Conservation (phyloP, 2,113 vertebrate genomes). For the Malurus cyaneus region DNA sequence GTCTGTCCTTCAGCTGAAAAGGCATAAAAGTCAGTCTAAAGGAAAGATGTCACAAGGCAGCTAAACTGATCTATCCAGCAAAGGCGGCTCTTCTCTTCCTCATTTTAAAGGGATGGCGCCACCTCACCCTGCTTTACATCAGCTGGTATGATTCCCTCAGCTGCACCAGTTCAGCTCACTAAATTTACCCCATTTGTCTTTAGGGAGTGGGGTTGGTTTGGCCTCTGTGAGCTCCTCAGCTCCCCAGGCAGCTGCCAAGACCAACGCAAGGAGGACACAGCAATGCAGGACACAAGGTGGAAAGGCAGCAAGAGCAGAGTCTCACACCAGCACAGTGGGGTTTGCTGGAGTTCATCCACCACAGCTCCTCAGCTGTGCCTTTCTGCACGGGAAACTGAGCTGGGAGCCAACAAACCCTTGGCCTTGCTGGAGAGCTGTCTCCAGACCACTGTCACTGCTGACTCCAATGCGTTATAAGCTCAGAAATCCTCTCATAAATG, state of each 20-base stretch:
- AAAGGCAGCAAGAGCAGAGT: neutral
- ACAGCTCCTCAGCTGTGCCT: neutral
- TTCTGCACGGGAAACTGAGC: neutral
- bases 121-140: neutral
- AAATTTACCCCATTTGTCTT: neutral
- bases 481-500: neutral
- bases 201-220: neutral
- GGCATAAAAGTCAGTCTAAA: neutral
- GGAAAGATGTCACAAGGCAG: neutral
- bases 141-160: neutral
- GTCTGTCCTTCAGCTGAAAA: neutral
- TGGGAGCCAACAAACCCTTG: neutral
- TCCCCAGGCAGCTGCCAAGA: neutral
- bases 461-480: accelerated
- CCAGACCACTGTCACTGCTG: neutral
- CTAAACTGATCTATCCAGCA: neutral
- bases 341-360: neutral
- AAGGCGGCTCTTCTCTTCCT: neutral
- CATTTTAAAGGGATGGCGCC: neutral
- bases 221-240: neutral
- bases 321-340: neutral
- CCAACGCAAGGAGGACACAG: accelerated
- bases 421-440: neutral
- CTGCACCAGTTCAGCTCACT: neutral
- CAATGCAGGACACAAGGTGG: neutral